phyloP scores from a whole-genome alignment of 2,888 invertebrate genomes.

The Eupithecia pulchellata region DNA sequence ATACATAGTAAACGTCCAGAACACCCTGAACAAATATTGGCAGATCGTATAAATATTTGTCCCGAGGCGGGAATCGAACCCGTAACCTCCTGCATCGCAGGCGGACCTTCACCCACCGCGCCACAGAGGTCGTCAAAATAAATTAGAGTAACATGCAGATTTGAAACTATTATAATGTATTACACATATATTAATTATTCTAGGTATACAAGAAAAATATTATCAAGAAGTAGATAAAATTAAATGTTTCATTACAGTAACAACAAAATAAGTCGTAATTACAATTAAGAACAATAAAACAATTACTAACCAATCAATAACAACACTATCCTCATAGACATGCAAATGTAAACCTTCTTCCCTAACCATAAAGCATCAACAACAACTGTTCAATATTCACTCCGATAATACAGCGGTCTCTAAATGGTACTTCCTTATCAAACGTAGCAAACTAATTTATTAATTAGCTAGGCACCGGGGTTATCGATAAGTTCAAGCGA shows the following conservation, averaged over 20 bases:
- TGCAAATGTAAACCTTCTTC: background rate
- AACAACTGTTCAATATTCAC: background rate
- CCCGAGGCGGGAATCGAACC: too few relatives aligned
- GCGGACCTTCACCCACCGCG: too few relatives aligned
- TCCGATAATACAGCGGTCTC: background rate
- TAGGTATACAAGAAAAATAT: background rate
- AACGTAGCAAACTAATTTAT: constrained; percentile 53
- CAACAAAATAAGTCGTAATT: background rate
- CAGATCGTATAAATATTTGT: too few relatives aligned
- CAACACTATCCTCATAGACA: background rate
- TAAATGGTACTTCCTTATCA: constrained; percentile 9
- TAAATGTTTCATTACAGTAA: background rate
- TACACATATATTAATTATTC: too few relatives aligned
- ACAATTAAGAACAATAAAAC: background rate
- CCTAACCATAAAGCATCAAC: background rate
- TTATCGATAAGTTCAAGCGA: constrained; percentile 58
- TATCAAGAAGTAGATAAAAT: background rate
- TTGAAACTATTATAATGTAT: too few relatives aligned
- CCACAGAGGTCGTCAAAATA: too few relatives aligned
- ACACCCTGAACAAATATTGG: too few relatives aligned
- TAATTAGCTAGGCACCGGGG: constrained; percentile 54
- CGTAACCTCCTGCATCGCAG: too few relatives aligned
- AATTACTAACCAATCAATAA: background rate
- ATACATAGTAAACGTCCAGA: too few relatives aligned
- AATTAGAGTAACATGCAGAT: too few relatives aligned